Base-by-base conservation (phyloP, 2,113 vertebrate species). In the Phaethornis superciliosus region DNA sequence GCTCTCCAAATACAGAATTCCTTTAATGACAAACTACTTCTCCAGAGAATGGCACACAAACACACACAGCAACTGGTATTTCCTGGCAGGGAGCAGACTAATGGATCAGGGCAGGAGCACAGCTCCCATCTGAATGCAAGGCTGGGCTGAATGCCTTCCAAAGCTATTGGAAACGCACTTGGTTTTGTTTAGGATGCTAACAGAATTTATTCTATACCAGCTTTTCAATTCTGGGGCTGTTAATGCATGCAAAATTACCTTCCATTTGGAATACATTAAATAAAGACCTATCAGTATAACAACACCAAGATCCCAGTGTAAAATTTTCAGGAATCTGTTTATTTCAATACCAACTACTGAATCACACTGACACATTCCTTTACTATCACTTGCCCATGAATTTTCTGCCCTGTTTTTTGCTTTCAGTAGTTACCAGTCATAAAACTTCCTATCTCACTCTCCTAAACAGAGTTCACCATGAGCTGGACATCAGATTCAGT, bases 51-150 rank as follows among this genome's bases (percentile, higher is more conserved):
- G 37, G 76, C 15, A 80, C 9, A 17, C 0, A 14, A 1, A 52
- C 9, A 17, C 0, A 14, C 1, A 52, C 9, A 47, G 6, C 46
- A 19, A 2, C 62, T 6, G 28, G 5, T n/a, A 23, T 33, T 65
- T 33, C 65, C 46, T 85, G 40, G 62, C 65, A 63, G 33, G 59
- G 15, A 10, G 12, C 64, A 87, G 33, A 26, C n/a, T 79, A 69
- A 82, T 33, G 49, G 72, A 72, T 28, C n/a, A 2, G 10, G 84
- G 27, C 5, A 69, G 35, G 15, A 63, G 13, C 35, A 37, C 3
- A 46, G 10, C 15, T 85, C 15, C 23, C 27, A 52, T 58, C 74
- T 42, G 69, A 88, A 59, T 16, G 2, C 23, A 63, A 67, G 42
- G 26, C 0, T 32, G 67, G 59, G 9, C 44, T 26, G 30, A 85